These are phyloP conservation scores for Erinaceus europaeus DNA, from an alignment of 2,113 vertebrate genomes.

Conservation along the genomic window DNA sequence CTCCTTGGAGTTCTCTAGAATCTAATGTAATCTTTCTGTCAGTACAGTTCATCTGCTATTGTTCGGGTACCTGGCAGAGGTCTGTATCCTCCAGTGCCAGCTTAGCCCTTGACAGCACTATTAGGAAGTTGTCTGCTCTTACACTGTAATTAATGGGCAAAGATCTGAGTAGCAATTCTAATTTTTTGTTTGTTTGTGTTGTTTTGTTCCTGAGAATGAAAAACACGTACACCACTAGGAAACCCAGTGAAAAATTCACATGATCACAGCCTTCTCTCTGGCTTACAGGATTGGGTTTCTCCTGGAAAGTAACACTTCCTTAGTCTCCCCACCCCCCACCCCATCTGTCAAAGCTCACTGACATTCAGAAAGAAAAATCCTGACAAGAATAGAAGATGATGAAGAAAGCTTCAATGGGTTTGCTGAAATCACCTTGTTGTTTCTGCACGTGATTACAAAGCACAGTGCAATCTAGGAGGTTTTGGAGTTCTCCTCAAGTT, in stretches of 20 bases:
- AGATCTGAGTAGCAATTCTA: conserved; percentile 18
- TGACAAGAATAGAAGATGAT: neutral
- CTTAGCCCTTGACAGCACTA: neutral
- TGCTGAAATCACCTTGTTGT: conserved; percentile 45
- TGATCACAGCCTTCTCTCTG: neutral
- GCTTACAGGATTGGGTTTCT: neutral
- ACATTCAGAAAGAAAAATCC: neutral
- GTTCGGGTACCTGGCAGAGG: conserved; percentile 37
- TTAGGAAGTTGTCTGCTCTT: neutral
- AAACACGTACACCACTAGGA: conserved; percentile 25
- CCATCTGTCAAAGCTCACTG: neutral
- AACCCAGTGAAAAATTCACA: conserved; percentile 19
- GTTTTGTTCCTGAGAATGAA: no score
- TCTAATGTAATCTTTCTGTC: conserved; percentile 26
- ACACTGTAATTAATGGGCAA: conserved; percentile 35
- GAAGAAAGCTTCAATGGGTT: conserved; percentile 3
- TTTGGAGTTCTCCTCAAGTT: conserved; percentile 35
- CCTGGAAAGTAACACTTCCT: neutral
- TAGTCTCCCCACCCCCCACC: neutral
- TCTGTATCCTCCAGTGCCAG: neutral
- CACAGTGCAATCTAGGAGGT: neutral
- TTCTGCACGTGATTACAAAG: conserved; percentile 8
- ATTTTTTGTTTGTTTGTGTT: no score
- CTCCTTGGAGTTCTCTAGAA: neutral
- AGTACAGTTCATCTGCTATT: neutral